phyloP scores from a whole-genome alignment of 2,888 invertebrate species.

The Gymnosoma rotundatum region DNA sequence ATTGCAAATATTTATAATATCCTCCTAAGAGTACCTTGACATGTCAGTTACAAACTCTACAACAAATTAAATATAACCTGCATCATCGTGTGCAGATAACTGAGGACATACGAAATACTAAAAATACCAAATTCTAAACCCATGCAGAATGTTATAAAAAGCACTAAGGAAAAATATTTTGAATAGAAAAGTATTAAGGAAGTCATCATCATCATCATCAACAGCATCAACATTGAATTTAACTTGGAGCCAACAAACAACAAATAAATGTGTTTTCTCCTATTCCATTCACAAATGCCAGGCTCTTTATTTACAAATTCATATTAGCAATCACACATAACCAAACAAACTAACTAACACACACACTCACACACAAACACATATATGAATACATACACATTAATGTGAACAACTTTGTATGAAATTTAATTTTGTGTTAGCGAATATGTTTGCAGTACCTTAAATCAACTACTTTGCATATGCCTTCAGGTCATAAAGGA shows the following conservation, averaged over 20 bases:
- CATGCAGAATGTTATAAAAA: background rate
- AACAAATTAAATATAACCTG: conserved; percentile 2
- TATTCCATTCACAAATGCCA: conserved; percentile 36
- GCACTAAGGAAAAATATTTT: conserved; percentile 12
- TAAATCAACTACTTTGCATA: conserved; percentile 69
- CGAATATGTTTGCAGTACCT: conserved; percentile 38
- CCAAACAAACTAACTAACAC: background rate
- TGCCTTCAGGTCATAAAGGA: conserved; percentile 66
- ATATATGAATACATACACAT: background rate
- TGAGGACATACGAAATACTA: background rate
- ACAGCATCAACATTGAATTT: conserved; percentile 32
- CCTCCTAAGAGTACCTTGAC: background rate
- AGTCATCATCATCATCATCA: conserved; percentile 64
- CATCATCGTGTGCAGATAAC: background rate
- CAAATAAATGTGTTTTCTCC: conserved; percentile 57
- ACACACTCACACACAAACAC: too few species aligned
- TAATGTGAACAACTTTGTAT: background rate
- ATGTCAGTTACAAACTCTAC: background rate
- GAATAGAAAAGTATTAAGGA: conserved; percentile 53
- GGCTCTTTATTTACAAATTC: conserved; percentile 53
- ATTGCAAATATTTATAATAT: background rate
- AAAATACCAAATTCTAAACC: background rate
- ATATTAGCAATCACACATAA: conserved; percentile 46
- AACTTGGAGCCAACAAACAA: conserved; percentile 61
- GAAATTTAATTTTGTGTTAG: conserved; percentile 44